phyloP scores from a whole-genome alignment of 2,888 invertebrate species.

The Lithophane ornitopus region DNA sequence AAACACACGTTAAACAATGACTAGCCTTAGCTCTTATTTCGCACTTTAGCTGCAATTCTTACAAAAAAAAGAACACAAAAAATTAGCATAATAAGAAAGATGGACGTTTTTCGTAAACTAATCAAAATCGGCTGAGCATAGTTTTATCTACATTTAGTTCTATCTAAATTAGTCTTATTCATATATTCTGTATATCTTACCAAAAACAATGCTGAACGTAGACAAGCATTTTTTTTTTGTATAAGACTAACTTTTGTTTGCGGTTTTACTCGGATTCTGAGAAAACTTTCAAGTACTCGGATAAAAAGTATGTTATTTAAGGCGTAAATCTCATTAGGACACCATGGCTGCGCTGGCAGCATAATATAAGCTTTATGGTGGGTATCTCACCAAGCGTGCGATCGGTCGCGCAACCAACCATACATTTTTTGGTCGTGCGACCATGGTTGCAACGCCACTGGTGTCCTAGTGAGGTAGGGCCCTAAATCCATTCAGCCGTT shows the following conservation, averaged over 20 bases:
- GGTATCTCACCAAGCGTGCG: not conserved
- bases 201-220: constrained; percentile 17
- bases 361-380: not conserved
- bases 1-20: not conserved
- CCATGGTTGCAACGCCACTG: not conserved
- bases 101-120: constrained; percentile 64
- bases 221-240: not conserved
- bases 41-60: constrained; percentile 71
- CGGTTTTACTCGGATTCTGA: too few species aligned
- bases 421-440: not conserved
- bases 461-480: not conserved
- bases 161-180: constrained; percentile 85
- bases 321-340: not conserved
- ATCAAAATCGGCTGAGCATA: constrained; percentile 81
- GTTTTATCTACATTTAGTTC: constrained; percentile 84
- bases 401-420: not conserved
- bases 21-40: constrained; percentile 55
- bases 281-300: not conserved
- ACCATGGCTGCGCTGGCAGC: not conserved
- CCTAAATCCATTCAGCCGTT: not conserved
- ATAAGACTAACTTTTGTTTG: not conserved
- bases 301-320: not conserved
- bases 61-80: constrained; percentile 62
- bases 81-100: constrained; percentile 40
- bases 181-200: constrained; percentile 71